Percentiles rank a stretch among this genome's conserved stretches.
Evolutionary conservation across 2,113 vertebrate genomes (phyloP).

Genomic region (Myrmecobius fasciatus): DNA sequence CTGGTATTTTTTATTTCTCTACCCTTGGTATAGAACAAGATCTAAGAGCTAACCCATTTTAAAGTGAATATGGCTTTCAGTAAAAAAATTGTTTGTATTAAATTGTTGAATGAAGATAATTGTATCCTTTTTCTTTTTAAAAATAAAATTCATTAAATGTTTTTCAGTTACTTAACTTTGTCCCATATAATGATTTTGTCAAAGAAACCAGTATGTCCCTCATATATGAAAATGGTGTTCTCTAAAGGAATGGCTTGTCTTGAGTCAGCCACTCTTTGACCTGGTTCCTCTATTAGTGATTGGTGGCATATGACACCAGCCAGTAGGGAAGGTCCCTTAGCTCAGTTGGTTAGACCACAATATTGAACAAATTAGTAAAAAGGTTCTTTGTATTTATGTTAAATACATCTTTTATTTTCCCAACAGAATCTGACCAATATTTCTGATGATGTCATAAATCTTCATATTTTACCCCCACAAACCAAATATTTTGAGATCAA

Average conservation of each 20-base stretch:
- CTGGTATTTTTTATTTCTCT: background rate
- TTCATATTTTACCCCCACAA: slow-evolving; percentile 93
- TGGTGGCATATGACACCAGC: slow-evolving; percentile 4
- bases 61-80: background rate
- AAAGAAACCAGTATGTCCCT: background rate
- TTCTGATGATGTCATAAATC: slow-evolving; percentile 86
- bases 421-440: slow-evolving; percentile 92
- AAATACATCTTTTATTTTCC: slow-evolving; percentile 63
- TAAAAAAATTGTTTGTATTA: background rate
- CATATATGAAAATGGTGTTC: background rate
- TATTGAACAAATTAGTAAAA: background rate
- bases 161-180: background rate
- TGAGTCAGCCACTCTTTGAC: background rate
- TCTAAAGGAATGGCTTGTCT: background rate
- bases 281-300: background rate
- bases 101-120: no score
- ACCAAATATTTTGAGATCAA: slow-evolving; percentile 92
- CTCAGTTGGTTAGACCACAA: background rate
- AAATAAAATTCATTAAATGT: background rate
- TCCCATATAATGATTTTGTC: background rate
- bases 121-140: slow-evolving; percentile 7
- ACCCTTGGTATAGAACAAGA: background rate
- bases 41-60: background rate
- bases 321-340: background rate
- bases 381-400: background rate